A percentile compares a stretch with the other conserved stretches of the same genome.
Evolutionary conservation across 2,888 invertebrate species (phyloP).

Genomic region (Drosophila kanekoi): DNA sequence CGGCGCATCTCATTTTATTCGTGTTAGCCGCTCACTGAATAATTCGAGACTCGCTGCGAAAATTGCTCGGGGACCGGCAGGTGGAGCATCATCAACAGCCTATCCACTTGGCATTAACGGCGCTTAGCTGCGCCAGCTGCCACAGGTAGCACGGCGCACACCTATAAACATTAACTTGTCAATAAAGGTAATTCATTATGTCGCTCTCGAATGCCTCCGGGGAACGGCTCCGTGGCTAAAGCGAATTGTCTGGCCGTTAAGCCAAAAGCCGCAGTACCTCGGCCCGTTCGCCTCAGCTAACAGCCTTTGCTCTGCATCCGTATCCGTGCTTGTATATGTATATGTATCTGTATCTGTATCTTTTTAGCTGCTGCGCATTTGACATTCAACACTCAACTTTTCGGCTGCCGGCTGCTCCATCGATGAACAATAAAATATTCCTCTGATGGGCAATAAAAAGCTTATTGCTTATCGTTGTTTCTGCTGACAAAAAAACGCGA

Average conservation of each 20-base stretch:
- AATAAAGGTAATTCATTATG: slow-evolving; percentile 85
- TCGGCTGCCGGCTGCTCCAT: slow-evolving; percentile 37
- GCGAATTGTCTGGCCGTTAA: slow-evolving; percentile 69
- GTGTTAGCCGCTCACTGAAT: slow-evolving; percentile 64
- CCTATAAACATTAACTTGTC: slow-evolving; percentile 85
- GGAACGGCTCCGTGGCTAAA: slow-evolving; percentile 60
- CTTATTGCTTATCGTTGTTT: slow-evolving; percentile 52
- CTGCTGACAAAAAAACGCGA: slow-evolving; percentile 39
- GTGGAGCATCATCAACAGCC: slow-evolving; percentile 77
- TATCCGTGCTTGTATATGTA: not conserved
- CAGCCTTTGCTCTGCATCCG: slow-evolving; percentile 26
- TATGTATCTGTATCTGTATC: slow-evolving; percentile 28
- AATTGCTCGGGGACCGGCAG: slow-evolving; percentile 69
- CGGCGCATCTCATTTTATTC: slow-evolving; percentile 56
- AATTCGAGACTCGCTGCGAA: slow-evolving; percentile 66
- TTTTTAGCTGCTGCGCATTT: slow-evolving; percentile 40
- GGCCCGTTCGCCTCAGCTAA: too few relatives aligned
- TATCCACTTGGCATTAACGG: slow-evolving; percentile 74
- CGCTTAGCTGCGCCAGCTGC: slow-evolving; percentile 50
- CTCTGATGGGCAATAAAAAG: slow-evolving; percentile 79
- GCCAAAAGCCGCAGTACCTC: slow-evolving; percentile 28
- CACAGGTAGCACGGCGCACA: slow-evolving; percentile 57
- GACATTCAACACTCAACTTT: slow-evolving; percentile 60
- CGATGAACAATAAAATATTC: slow-evolving; percentile 77
- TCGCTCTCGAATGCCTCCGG: slow-evolving; percentile 80